Conservation (phyloP, 2,888 invertebrate species). For the Archaeoteleia sp. region DNA sequence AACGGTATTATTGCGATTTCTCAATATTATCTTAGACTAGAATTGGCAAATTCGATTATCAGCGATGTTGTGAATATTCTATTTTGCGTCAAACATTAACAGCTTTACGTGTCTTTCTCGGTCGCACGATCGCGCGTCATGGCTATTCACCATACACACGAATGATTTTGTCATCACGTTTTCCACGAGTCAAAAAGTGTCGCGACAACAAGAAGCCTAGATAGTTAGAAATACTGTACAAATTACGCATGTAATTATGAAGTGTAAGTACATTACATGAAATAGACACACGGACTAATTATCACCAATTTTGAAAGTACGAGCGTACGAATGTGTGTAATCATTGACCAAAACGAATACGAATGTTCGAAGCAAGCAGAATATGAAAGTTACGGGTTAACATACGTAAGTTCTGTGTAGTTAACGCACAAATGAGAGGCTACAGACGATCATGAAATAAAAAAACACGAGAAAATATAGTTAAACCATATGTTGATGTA, state of each 20-base stretch:
- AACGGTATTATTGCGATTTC: slow-evolving; percentile 49
- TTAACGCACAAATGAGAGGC: slow-evolving; percentile 22
- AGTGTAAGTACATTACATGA: slow-evolving; percentile 18
- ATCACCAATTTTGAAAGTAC: no score
- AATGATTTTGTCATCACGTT: not conserved
- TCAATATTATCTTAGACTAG: slow-evolving; percentile 47
- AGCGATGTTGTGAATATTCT: slow-evolving; percentile 32
- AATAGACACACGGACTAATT: no score
- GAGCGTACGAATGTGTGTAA: not conserved
- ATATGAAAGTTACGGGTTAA: no score
- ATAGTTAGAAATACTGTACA: slow-evolving; percentile 51
- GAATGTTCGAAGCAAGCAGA: no score
- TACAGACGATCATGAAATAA: slow-evolving; percentile 30
- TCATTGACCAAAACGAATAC: not conserved
- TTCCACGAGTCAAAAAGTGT: slow-evolving; percentile 10
- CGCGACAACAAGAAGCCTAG: slow-evolving; percentile 43
- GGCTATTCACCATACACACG: slow-evolving; percentile 5
- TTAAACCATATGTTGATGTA: no score
- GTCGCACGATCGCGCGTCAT: slow-evolving; percentile 45
- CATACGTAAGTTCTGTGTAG: slow-evolving; percentile 8
- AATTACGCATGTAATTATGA: slow-evolving; percentile 50
- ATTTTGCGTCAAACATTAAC: slow-evolving; percentile 36
- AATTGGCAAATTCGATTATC: slow-evolving; percentile 12
- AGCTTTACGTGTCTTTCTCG: slow-evolving; percentile 45
- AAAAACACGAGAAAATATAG: no score